Base-by-base conservation (phyloP, 2,888 invertebrate genomes). In the Eumacrocentrus americanus region DNA sequence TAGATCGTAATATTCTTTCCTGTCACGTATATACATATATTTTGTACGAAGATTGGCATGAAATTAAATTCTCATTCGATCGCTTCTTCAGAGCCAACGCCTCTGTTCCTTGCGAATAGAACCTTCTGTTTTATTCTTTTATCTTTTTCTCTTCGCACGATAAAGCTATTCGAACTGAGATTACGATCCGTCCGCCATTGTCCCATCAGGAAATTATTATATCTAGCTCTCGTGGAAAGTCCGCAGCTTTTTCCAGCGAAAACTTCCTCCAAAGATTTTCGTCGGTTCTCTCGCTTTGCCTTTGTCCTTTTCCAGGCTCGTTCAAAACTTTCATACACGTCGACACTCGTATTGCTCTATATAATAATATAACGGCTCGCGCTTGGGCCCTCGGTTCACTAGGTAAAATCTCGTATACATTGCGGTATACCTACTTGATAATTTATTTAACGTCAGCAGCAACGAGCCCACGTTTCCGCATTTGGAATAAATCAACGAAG, bases 31-130 rank as follows among this genome's bases (percentile, higher is more conserved):
- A 6, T 29, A 4, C 9, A 6, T 29, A 9, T 29, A 9, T 29
- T 29, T 29, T 29, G n/a, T n/a, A n/a, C n/a, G n/a, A 58, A 61
- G 61, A 66, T 67, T 61, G 65, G 59, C n/a, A n/a, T 61, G 62
- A 69, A 70, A 71, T 70, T 67, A 70, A 70, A 71, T 69, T 72
- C 69, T 72, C 64, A 70, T 67, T 64, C 65, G 63, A 64, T 67
- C 63, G 66, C 61, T 67, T 64, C 48, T 35, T 58, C 40, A 38
- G 51, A 51, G 42, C 38, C 56, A 18, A 7, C 35, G 11, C 16
- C 29, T 35, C 51, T 44, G 25, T 3, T 14, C 11, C 34, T 9
- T 22, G 12, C 18, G 38, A 12, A 52, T 22, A 52, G 22, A 38
- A 34, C 40, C 38, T 12, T 51, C 51, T 23, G 20, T 34, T 25